phyloP scores from a whole-genome alignment of 2,888 invertebrate species.

The Theretra japonica region DNA sequence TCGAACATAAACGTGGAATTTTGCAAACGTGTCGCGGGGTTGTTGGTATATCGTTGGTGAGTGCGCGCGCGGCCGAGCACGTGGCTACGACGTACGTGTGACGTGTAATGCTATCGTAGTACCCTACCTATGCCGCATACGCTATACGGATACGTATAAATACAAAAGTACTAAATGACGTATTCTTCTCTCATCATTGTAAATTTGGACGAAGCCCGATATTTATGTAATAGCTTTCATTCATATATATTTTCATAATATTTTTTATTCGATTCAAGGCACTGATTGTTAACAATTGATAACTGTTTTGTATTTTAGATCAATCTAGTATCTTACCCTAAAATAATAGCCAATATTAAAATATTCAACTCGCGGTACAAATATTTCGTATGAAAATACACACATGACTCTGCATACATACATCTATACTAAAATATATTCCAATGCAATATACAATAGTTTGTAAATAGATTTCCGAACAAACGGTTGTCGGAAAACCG shows the following conservation, averaged over 20 bases:
- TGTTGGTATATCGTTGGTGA: constrained; percentile 29
- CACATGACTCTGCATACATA: constrained; percentile 80
- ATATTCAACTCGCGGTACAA: constrained; percentile 78
- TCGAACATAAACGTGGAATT: constrained; percentile 81
- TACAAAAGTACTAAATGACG: constrained; percentile 48
- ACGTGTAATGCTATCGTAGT: no score
- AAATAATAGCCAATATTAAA: constrained; percentile 82
- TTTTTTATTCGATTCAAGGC: constrained; percentile 75
- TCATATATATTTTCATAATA: constrained; percentile 71
- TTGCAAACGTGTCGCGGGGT: constrained; percentile 62
- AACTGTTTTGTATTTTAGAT: constrained; percentile 73
- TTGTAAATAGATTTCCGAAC: constrained; percentile 79
- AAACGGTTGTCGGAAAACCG: constrained; percentile 65
- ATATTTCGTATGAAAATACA: constrained; percentile 82
- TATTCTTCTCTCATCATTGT: constrained; percentile 41
- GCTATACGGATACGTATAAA: constrained; percentile 47
- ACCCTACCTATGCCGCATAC: constrained; percentile 9
- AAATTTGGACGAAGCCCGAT: constrained; percentile 64
- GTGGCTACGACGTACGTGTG: no score
- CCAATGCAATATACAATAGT: constrained; percentile 76
- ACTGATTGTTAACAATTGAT: constrained; percentile 80
- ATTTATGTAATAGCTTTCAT: constrained; percentile 60
- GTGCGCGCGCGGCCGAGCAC: neutral
- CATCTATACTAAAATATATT: constrained; percentile 79
- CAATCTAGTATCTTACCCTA: constrained; percentile 74